Evolutionary conservation across 2,113 vertebrate genomes (phyloP).

Genomic region (Pseudonaja textilis): DNA sequence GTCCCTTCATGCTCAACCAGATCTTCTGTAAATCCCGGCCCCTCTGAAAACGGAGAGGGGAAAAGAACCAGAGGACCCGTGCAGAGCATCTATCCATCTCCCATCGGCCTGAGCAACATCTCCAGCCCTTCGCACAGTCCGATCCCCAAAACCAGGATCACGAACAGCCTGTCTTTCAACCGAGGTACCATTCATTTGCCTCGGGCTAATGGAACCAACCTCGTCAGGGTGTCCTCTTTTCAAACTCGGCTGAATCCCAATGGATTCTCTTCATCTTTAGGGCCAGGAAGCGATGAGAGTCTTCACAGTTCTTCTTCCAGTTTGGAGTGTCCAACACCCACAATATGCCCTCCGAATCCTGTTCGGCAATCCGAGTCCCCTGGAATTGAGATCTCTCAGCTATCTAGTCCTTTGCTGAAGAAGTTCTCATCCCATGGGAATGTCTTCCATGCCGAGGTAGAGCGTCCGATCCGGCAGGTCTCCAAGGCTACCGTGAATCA

Average conservation of each 20-base stretch:
- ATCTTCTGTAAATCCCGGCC: slow-evolving; percentile 58
- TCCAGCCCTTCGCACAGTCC: slow-evolving; percentile 66
- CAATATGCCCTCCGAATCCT: slow-evolving; percentile 46
- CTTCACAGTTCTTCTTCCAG: slow-evolving; percentile 85
- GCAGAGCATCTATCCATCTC: slow-evolving; percentile 56
- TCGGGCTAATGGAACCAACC: slow-evolving; percentile 55
- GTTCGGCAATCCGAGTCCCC: slow-evolving; percentile 32
- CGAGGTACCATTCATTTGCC: slow-evolving; percentile 65
- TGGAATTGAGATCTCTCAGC: slow-evolving; percentile 2
- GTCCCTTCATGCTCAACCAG: slow-evolving; percentile 57
- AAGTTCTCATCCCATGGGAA: slow-evolving; percentile 76
- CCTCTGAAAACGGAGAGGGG: slow-evolving; percentile 57
- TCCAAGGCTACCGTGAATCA: slow-evolving; percentile 58
- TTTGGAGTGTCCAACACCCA: slow-evolving; percentile 71
- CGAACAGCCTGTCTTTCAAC: slow-evolving; percentile 73
- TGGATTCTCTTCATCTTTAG: slow-evolving; percentile 56
- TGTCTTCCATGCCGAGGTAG: slow-evolving; percentile 69
- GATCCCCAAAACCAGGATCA: slow-evolving; percentile 59
- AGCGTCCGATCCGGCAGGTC: slow-evolving; percentile 46
- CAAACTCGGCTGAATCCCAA: slow-evolving; percentile 71
- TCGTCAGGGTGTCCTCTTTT: slow-evolving; percentile 73
- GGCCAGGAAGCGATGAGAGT: slow-evolving; percentile 78
- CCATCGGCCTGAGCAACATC: slow-evolving; percentile 27
- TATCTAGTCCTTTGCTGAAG: slow-evolving; percentile 57
- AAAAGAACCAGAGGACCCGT: slow-evolving; percentile 33